phyloP scores from a whole-genome alignment of 2,888 invertebrate genomes.

The Plutella xylostella region DNA sequence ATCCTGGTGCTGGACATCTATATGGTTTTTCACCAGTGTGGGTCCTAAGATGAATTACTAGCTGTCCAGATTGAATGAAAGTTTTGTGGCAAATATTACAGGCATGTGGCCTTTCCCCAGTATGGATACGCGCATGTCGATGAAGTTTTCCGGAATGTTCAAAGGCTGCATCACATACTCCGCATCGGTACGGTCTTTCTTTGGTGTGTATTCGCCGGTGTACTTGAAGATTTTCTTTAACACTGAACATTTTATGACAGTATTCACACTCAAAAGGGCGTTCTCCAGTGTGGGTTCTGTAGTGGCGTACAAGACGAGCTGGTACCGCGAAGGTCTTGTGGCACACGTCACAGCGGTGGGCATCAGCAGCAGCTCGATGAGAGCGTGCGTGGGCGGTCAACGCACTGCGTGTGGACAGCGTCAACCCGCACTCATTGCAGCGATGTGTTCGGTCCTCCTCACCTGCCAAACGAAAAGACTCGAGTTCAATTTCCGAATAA shows the following conservation, averaged over 20 bases:
- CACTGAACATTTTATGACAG: constrained; percentile 92
- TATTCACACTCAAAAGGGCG: constrained; percentile 93
- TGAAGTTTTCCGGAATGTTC: constrained; percentile 92
- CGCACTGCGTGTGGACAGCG: constrained; percentile 79
- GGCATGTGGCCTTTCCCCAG: constrained; percentile 90
- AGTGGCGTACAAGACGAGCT: constrained; percentile 85
- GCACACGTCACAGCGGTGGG: constrained; percentile 90
- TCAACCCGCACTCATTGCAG: constrained; percentile 80
- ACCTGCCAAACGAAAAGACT: constrained; percentile 49
- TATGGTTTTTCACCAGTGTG: constrained; percentile 92
- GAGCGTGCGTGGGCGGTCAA: constrained; percentile 77
- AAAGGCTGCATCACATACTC: constrained; percentile 88
- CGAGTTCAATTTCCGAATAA: constrained; percentile 25
- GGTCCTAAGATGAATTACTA: constrained; percentile 91
- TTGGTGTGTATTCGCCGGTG: constrained; percentile 92
- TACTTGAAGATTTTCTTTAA: constrained; percentile 92
- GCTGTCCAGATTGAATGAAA: constrained; percentile 90
- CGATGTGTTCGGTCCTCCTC: constrained; percentile 61
- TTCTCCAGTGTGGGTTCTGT: constrained; percentile 91
- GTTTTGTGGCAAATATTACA: constrained; percentile 90
- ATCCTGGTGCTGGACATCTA: constrained; percentile 81
- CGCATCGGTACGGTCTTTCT: constrained; percentile 90
- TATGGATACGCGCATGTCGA: constrained; percentile 91
- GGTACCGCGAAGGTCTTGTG: constrained; percentile 93
- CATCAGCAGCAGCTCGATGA: constrained; percentile 69